These are phyloP conservation scores for Trissolcus japonicus DNA, from an alignment of 2,888 invertebrate species.

Conservation along the genomic window DNA sequence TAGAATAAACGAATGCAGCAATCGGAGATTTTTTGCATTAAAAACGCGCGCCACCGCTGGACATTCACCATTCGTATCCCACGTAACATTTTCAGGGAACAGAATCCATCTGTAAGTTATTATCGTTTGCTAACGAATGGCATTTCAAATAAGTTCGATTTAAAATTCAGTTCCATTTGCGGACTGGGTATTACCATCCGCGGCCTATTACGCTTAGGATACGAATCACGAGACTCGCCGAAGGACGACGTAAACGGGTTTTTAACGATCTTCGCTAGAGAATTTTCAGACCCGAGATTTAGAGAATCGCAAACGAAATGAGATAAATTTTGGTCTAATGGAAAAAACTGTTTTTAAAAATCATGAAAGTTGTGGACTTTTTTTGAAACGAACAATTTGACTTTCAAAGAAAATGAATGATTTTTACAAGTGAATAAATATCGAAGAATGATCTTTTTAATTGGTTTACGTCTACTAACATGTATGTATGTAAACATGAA, in stretches of 20 bases:
- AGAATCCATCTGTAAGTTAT: slow-evolving; percentile 53
- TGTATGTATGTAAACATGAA: slow-evolving; percentile 58
- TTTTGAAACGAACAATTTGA: no score
- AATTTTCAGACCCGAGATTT: slow-evolving; percentile 33
- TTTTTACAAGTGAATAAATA: neutral
- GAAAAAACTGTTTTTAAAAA: neutral
- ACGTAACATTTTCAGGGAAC: slow-evolving; percentile 49
- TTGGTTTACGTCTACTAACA: slow-evolving; percentile 28
- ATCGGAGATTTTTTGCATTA: slow-evolving; percentile 45
- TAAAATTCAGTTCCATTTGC: slow-evolving; percentile 54
- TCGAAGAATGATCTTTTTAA: slow-evolving; percentile 18
- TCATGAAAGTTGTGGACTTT: no score
- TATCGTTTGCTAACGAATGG: slow-evolving; percentile 53
- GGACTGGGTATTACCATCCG: slow-evolving; percentile 48
- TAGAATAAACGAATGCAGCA: slow-evolving; percentile 49
- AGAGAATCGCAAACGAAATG: slow-evolving; percentile 12
- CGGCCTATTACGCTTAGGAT: slow-evolving; percentile 51
- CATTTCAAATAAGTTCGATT: slow-evolving; percentile 54
- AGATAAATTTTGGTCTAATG: slow-evolving; percentile 11
- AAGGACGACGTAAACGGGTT: slow-evolving; percentile 45
- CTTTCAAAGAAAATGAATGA: no score
- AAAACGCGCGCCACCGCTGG: slow-evolving; percentile 26
- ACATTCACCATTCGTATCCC: slow-evolving; percentile 49
- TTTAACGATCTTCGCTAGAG: slow-evolving; percentile 42
- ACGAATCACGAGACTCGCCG: slow-evolving; percentile 34